Conservation (phyloP, 2,113 vertebrate species). For the Cranoglanis bouderius region DNA sequence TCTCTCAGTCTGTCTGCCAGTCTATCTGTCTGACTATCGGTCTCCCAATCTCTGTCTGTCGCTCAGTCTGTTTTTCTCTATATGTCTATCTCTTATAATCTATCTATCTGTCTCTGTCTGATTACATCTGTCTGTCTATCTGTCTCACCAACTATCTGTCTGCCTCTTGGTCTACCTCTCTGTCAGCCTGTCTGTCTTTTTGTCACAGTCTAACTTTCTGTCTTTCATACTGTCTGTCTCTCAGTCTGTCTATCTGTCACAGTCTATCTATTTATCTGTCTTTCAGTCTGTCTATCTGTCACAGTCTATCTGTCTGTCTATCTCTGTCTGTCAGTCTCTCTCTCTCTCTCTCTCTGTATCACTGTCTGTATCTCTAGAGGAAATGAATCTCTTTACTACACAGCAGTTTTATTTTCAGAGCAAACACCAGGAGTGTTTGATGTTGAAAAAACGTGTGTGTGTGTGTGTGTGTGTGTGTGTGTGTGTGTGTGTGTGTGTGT, state of each 20-base stretch:
- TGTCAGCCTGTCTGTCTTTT: not conserved
- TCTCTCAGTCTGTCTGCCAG: not conserved
- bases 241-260: not conserved
- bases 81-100: not conserved
- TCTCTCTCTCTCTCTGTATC: slow-evolving; percentile 22
- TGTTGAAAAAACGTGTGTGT: slow-evolving; percentile 23
- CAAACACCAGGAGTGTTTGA: slow-evolving; percentile 51
- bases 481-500: slow-evolving; percentile 41
- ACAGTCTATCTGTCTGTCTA: not conserved
- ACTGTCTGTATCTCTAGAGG: slow-evolving; percentile 38
- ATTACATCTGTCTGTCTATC: not conserved
- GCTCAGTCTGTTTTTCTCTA: not conserved
- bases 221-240: not conserved
- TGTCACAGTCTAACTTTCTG: not conserved
- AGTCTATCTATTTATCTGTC: not conserved
- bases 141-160: not conserved
- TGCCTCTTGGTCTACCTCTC: not conserved
- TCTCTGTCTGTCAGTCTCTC: not conserved
- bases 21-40: not conserved
- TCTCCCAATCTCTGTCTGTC: not conserved
- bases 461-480: slow-evolving; percentile 30
- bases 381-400: slow-evolving; percentile 52
- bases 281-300: not conserved
- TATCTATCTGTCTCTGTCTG: not conserved
- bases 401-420: slow-evolving; percentile 50